A percentile compares a stretch with the other conserved stretches of the same genome.
These are phyloP conservation scores for Montipora efflorescens DNA, from an alignment of 64 coral and sea anemone species.

Conservation along the genomic window DNA sequence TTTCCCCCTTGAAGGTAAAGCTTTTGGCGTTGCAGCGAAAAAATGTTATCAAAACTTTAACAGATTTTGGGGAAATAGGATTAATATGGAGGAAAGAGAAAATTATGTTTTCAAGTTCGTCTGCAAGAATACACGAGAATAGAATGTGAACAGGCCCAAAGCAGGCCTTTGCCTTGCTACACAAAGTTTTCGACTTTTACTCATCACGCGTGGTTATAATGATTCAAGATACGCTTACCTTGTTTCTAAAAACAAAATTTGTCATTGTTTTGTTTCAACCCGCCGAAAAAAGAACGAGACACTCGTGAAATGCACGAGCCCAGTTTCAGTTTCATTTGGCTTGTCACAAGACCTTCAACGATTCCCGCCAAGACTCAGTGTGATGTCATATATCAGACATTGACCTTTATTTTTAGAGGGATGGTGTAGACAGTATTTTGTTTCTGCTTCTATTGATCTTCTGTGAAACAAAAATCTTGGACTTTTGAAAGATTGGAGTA, in stretches of 20 bases:
- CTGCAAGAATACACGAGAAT: background rate
- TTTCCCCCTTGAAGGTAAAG: background rate
- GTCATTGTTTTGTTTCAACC: background rate
- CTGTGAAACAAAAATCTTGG: background rate
- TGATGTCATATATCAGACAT: background rate
- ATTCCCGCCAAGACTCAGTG: constrained; percentile 33
- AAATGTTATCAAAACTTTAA: background rate
- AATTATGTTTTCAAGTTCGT: background rate
- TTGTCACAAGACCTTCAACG: constrained; percentile 28
- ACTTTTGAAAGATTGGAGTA: background rate
- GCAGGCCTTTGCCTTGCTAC: background rate
- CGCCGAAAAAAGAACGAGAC: background rate
- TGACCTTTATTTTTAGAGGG: background rate
- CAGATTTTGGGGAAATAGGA: no score
- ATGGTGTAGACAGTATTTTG: background rate
- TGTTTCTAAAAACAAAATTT: background rate
- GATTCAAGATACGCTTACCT: background rate
- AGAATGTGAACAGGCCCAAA: background rate
- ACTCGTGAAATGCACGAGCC: background rate
- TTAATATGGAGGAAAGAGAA: no score
- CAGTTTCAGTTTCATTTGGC: background rate
- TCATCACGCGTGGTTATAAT: background rate
- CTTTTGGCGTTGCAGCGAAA: background rate
- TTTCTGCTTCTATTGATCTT: background rate
- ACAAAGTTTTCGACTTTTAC: background rate